These are phyloP conservation scores for Speoplatyrhinus poulsoni DNA, from an alignment of 2,113 vertebrate species.

Conservation along the genomic window DNA sequence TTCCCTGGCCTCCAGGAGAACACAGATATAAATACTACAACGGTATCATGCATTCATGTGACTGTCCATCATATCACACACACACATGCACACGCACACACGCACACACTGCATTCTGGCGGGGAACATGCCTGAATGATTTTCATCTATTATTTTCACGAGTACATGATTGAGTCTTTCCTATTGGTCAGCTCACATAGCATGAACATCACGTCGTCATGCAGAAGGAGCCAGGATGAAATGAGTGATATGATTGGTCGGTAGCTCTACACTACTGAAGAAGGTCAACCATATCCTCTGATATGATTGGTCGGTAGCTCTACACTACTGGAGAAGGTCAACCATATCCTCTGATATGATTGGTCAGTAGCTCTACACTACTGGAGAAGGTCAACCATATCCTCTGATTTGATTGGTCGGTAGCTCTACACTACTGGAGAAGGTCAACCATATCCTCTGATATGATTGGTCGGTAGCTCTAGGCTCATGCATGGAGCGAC, in stretches of 20 bases:
- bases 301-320: constrained; percentile 52
- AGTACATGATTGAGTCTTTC: background rate
- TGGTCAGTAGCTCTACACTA: constrained; percentile 60
- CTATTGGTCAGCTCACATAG: constrained; percentile 17
- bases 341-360: constrained; percentile 28
- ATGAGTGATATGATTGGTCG: constrained; percentile 45
- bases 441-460: background rate
- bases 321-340: constrained; percentile 57
- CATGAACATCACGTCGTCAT: constrained; percentile 60
- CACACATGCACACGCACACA: constrained; percentile 1
- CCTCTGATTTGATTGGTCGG: background rate
- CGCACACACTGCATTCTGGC: constrained; percentile 52
- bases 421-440: no score
- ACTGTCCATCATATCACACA: constrained; percentile 55
- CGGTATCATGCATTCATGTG: constrained; percentile 83
- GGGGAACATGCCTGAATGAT: constrained; percentile 75
- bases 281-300: constrained; percentile 15
- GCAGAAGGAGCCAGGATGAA: constrained; percentile 64
- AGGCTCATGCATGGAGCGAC: constrained; percentile 64
- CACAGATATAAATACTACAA: constrained; percentile 79
- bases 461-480: constrained; percentile 56
- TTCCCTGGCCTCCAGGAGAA: constrained; percentile 42
- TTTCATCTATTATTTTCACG: background rate
- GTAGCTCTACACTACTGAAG: constrained; percentile 64
- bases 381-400: constrained; percentile 35